Base-by-base conservation (phyloP, 1,140 invertebrate species). In the Brachionus koreanus region DNA sequence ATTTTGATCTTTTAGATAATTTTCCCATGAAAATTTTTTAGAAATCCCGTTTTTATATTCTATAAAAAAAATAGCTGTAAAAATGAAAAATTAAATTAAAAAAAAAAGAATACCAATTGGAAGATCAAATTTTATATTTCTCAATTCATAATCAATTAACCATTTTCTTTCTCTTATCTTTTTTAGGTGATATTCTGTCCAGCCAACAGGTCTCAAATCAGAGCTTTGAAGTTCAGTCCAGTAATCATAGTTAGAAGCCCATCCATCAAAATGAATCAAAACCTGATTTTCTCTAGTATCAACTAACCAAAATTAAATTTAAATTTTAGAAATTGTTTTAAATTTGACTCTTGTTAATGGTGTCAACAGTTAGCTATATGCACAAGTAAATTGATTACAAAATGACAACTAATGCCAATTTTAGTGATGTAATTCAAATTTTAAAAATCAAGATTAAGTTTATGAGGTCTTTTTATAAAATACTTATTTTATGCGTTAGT, bases 201-300 rank as follows among this genome's bases (percentile, higher is more conserved):
- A 77, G 10, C 75, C 75, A 37, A 23, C 19, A n/a, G 75, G 75
- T 13, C 46, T 35, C 33, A 77, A 37, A 61, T 77, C 75, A 33
- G n/a, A 5, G 37, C 52, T 42, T 7, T 57, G n/a, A 10, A 77
- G 29, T 35, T 57, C 16, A 19, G 75, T 42, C 35, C 33, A 52
- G 35, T 52, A 77, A 19, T 77, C 75, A 77, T 33, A 77, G 12
- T 37, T 77, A 1, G 33, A 35, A 12, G 23, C 35, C 75, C 75
- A 77, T 33, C 49, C 75, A 46, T 74, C 69, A 13, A 46, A 74
- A 16, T 74, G 39, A 25, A 74, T 39, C 42, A 74, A 25, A 3
- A 74, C 69, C 25, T 42, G 9, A 74, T 46, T 49, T 19, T 74
- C 69, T 7, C 43, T 39, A 9, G 12, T 5, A 74, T 74, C 69